Conservation (phyloP, 2,113 vertebrate genomes). For the Charina bottae region DNA sequence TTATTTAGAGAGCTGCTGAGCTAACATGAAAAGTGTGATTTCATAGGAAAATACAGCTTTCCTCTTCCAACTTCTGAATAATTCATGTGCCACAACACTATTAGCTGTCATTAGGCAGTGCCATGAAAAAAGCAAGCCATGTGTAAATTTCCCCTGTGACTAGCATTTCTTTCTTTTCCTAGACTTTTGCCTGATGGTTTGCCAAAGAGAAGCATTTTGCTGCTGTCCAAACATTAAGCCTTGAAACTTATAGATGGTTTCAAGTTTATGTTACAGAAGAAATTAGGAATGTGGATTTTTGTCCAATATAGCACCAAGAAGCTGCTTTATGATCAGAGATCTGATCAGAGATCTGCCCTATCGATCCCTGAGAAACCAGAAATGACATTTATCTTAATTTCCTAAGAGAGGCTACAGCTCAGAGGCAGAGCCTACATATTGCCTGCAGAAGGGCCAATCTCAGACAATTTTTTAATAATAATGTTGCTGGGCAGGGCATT, state of each 20-base stretch:
- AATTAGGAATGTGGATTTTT: neutral
- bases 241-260: neutral
- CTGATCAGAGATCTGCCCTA: neutral
- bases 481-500: neutral
- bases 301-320: neutral
- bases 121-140: neutral
- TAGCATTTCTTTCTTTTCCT: neutral
- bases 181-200: neutral
- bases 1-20: conserved; percentile 3
- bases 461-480: neutral
- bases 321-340: neutral
- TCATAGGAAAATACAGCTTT: conserved; percentile 24
- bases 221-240: neutral
- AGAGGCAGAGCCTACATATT: neutral
- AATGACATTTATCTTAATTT: neutral
- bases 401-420: too few species aligned
- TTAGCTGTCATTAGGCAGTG: neutral
- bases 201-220: neutral
- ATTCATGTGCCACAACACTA: neutral
- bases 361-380: neutral
- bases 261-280: neutral
- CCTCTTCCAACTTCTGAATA: conserved; percentile 25
- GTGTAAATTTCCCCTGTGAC: conserved; percentile 7
- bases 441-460: neutral
- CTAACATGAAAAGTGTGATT: conserved; percentile 19